Evolutionary conservation across 2,888 invertebrate genomes (phyloP), one percentile per base, ranked within the genome.

Genomic region (Dioctria rufipes): DNA sequence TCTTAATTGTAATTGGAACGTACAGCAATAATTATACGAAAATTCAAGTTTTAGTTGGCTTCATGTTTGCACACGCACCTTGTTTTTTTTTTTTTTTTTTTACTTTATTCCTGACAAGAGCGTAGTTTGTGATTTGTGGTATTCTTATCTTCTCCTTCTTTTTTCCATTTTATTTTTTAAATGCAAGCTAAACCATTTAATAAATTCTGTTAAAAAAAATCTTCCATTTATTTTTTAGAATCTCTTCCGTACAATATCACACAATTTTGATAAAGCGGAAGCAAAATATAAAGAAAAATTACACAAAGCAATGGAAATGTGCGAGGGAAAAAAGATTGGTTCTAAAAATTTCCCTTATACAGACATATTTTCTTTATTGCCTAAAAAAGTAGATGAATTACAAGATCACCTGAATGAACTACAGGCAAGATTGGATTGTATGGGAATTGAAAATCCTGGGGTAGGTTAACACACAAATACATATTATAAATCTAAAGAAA

Each of bases 381-480:
- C 93, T 0, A 85, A 89, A 0, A 89, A 91, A 13, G 78, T 93
- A 0, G 89, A 89, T 0, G 89, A 90, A 1, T 86, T 95, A 5
- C 90, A 91, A 43, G 90, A 90, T 0, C 90, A 91, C 67, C 90
- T 92, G 80, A 90, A 90, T 49, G 92, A 92, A 60, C 86, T 92
- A 11, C 90, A 92, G 84, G 92, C 93, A 0, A 91, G 92, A 85
- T 91, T 94, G 13, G 92, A 92, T 61, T 94, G 93, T 84, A 90
- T 91, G 79, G 87, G 89, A 42, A 91, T 91, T 0, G 90, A 91
- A 67, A 91, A 92, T 83, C 91, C 92, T 51, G 91, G 91, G 87
- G 92, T 94, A 87, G 85, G 37, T 60, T 58, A 2, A 63, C 43
- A 11, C 40, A 39, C 9, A 3, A n/a, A 69, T 39, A 51, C 8